A percentile compares a stretch with the other conserved stretches of the same genome.
These are phyloP conservation scores for Forbesichthys papilliferus DNA, from an alignment of 2,113 vertebrate species.

Conservation along the genomic window DNA sequence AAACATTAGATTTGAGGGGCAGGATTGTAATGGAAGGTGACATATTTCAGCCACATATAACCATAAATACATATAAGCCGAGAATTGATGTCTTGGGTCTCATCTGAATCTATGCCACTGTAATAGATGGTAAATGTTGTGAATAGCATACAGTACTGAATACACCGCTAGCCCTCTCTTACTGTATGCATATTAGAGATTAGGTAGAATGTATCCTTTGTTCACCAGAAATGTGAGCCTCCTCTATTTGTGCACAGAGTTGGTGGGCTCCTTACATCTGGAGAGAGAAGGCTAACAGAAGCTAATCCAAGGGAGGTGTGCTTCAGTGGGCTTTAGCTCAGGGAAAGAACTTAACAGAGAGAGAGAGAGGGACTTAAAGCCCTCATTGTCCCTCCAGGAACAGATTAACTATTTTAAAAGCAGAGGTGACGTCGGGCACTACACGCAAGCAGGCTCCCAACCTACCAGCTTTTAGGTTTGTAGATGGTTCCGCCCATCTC, in stretches of 20 bases:
- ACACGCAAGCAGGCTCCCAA: background rate
- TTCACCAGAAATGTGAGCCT: constrained; percentile 11
- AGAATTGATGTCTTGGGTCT: too few relatives aligned
- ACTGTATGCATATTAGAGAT: constrained; percentile 15
- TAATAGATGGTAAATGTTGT: background rate
- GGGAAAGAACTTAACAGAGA: constrained; percentile 53
- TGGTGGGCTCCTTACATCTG: constrained; percentile 29
- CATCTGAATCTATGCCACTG: background rate
- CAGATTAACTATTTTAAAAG: constrained; percentile 77
- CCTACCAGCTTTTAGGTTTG: constrained; percentile 27
- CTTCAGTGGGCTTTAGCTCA: constrained; percentile 59
- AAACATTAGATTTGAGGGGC: too few relatives aligned
- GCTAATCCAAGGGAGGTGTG: constrained; percentile 64
- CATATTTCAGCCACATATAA: too few relatives aligned
- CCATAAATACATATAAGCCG: too few relatives aligned
- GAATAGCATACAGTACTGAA: constrained; percentile 13
- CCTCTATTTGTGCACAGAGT: constrained; percentile 42
- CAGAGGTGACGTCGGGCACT: constrained; percentile 69
- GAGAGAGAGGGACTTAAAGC: constrained; percentile 64
- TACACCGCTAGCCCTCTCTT: background rate
- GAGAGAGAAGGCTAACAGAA: constrained; percentile 63
- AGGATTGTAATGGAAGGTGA: too few relatives aligned
- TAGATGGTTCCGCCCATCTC: constrained; percentile 22
- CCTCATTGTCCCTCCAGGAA: constrained; percentile 69
- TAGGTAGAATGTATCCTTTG: constrained; percentile 19